A percentile compares a stretch with the other conserved stretches of the same genome.
These are phyloP conservation scores for Drosophila melanica DNA, from an alignment of 1,140 invertebrate genomes.

Conservation along the genomic window DNA sequence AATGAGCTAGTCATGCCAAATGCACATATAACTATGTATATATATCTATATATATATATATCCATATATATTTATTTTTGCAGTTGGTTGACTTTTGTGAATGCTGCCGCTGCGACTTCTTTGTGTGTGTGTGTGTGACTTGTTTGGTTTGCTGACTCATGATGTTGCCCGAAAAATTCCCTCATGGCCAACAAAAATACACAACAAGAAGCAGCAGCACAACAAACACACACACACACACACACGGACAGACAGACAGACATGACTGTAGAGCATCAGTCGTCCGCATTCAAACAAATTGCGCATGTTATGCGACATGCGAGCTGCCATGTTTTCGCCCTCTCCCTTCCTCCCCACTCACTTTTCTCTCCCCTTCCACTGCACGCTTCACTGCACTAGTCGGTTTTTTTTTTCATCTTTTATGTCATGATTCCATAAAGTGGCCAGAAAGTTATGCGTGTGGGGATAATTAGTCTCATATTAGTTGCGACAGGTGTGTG, in stretches of 20 bases:
- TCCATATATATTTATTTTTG: constrained; percentile 66
- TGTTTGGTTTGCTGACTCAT: constrained; percentile 75
- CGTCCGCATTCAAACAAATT: constrained; percentile 67
- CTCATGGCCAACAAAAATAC: constrained; percentile 62
- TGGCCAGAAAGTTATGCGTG: constrained; percentile 8
- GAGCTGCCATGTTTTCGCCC: constrained; percentile 69
- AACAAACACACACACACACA: constrained; percentile 26
- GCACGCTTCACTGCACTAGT: constrained; percentile 15
- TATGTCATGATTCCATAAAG: constrained; percentile 11
- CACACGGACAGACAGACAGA: constrained; percentile 12
- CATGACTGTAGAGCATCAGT: constrained; percentile 19
- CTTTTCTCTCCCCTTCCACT: background rate
- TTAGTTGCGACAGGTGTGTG: constrained; percentile 4
- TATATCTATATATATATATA: constrained; percentile 5
- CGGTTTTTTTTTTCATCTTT: background rate
- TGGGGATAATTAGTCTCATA: constrained; percentile 24
- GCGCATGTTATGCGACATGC: constrained; percentile 73
- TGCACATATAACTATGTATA: background rate
- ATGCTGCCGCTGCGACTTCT: constrained; percentile 15
- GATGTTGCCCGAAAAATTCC: constrained; percentile 65
- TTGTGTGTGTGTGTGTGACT: constrained; percentile 52
- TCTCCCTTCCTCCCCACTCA: background rate
- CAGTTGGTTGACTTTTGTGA: constrained; percentile 74
- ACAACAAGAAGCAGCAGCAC: constrained; percentile 28
- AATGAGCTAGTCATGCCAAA: constrained; percentile 15